Base-by-base conservation (phyloP, 2,888 invertebrate genomes). In the Apocheima hispidaria region DNA sequence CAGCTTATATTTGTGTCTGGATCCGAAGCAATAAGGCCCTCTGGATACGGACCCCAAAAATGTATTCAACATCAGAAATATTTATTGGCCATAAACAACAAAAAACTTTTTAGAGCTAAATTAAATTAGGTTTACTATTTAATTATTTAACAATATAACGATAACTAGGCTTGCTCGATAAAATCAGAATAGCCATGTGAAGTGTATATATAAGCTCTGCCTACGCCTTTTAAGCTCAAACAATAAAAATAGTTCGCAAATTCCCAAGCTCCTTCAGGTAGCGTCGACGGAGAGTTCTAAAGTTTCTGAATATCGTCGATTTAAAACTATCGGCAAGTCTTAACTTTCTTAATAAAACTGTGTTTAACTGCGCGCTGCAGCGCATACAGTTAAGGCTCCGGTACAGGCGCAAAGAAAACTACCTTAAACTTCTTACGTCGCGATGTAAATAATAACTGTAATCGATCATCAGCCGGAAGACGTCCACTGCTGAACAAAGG, bases 291-390 rank as follows among this genome's bases (percentile, higher is more conserved):
- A 56, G 50, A 61, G 48, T 51, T 63, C 41, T 26, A 18, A 60
- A 65, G 46, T 67, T 53, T 51, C 54, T 41, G 66, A 71, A 70
- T 70, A 72, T 71, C 71, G 70, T 63, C 74, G 72, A 74, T 74
- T 75, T 75, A 72, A 73, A 75, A 77, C 74, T 74, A 75, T 75
- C 64, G 69, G 59, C 69, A 70, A 71, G 68, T 60, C 55, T 46
- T 60, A 72, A 71, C 68, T 72, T 72, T 71, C 62, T 69, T 75
- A 71, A 70, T 71, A 69, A 71, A 68, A 69, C 65, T 60, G 57
- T 66, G 66, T 65, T 68, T 66, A 63, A 65, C 56, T 55, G 50
- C n/a, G 38, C 16, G 26, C 36, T 54, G 43, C 60, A 14, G 41
- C 49, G 43, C 41, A 16, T 10, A 53, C 36, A 14, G 48, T 51